Base-by-base conservation (phyloP, 2,113 vertebrate genomes). In the Sigmodon hispidus region DNA sequence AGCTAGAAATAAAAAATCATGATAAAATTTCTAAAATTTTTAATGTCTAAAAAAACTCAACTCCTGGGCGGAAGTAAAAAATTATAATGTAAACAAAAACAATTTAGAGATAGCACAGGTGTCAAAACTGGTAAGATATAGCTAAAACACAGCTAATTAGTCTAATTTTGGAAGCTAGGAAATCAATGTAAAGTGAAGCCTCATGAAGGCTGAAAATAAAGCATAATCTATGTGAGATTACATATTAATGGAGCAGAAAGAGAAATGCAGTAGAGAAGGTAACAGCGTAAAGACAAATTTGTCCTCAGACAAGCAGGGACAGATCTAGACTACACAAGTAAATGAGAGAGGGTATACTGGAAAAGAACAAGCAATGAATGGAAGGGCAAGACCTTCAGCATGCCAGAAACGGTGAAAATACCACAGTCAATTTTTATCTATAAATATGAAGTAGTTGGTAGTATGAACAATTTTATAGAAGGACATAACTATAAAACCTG, bases 81-180 rank as follows among this genome's bases (percentile, higher is more conserved):
- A 43, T 87, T 61, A 63, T 43, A 91, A 84, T 48, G 10, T 72
- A 76, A 91, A 70, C 45, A 96, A 43, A 81, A 84, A 61, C 5
- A 31, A 81, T 61, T 69, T 89, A 67, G 45, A 85, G n/a, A 76
- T 72, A 55, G 48, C 65, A 43, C 63, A 87, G 57, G 36, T 57
- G 76, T 86, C 59, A 70, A 87, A 83, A 40, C 59, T 63, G 75
- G 22, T 87, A 40, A 52, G 48, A 89, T 43, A 92, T 17, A 89
- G 57, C 19, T 86, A 86, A 89, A 73, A 34, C 19, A 84, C 59
- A 48, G 67, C n/a, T 57, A 87, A 77, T 26, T 21, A 88, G 43
- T 79, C 10, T 69, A 67, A 59, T 67, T 80, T 65, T 88, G 79
- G 61, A 91, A 95, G 84, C 67, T 94, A 94, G 50, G 73, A 70